phyloP scores from a whole-genome alignment of 2,888 invertebrate genomes.

The Leptura quadrifasciata region DNA sequence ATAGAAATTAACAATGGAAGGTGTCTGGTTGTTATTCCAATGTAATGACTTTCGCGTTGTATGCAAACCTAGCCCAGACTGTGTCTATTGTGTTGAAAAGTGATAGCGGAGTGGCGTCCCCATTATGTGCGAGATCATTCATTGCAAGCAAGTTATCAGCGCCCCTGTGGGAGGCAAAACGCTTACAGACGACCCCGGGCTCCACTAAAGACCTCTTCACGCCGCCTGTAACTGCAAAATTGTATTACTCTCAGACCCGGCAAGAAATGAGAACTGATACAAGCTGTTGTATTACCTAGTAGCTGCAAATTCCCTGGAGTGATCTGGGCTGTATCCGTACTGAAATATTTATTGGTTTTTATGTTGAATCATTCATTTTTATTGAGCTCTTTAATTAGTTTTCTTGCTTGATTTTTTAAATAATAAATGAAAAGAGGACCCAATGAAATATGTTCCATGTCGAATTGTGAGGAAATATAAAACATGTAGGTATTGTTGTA shows the following conservation, averaged over 20 bases:
- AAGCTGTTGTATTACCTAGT: conserved; percentile 1
- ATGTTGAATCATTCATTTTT: neutral
- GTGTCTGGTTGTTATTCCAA: conserved; percentile 41
- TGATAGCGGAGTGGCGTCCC: conserved; percentile 36
- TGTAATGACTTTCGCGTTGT: conserved; percentile 43
- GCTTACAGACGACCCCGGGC: conserved; percentile 21
- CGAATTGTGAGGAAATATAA: too few species aligned
- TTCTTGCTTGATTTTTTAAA: neutral
- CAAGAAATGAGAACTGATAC: conserved; percentile 15
- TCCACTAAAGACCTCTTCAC: conserved; percentile 17
- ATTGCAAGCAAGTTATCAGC: conserved; percentile 31
- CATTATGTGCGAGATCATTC: conserved; percentile 34
- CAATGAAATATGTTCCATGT: too few species aligned
- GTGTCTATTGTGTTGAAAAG: conserved; percentile 44
- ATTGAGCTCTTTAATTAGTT: neutral
- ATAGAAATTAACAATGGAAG: conserved; percentile 33
- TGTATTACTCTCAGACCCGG: conserved; percentile 3
- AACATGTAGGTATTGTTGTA: too few species aligned
- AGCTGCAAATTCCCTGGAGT: neutral
- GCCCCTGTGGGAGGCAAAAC: conserved; percentile 18
- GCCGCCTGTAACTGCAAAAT: conserved; percentile 11
- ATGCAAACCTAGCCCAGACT: conserved; percentile 43
- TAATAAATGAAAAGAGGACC: neutral
- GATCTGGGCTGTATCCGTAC: neutral
- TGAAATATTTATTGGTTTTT: neutral